Conservation (phyloP, 2,797 vertebrate genomes). For the Morelia viridis region DNA sequence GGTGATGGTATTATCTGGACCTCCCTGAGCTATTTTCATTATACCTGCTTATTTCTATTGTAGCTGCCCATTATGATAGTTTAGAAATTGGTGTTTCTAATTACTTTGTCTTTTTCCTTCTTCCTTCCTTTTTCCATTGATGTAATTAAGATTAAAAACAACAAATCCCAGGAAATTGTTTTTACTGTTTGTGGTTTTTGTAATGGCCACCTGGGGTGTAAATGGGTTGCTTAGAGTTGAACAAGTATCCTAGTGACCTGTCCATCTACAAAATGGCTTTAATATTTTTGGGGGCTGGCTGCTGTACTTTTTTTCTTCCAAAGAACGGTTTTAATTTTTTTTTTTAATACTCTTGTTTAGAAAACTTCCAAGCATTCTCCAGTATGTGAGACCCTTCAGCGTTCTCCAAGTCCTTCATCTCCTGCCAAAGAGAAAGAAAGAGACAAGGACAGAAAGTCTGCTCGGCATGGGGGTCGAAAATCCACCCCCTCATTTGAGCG, state of each 20-base stretch:
- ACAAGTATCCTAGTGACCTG: background rate
- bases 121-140: too few relatives aligned
- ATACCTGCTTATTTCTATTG: too few relatives aligned
- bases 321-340: background rate
- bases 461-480: conserved; percentile 41
- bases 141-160: too few relatives aligned
- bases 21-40: too few relatives aligned
- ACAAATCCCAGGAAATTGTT: too few relatives aligned
- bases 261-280: background rate
- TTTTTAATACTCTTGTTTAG: background rate
- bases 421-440: conserved; percentile 64
- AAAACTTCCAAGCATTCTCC: conserved; percentile 27
- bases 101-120: too few relatives aligned
- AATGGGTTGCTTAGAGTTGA: background rate
- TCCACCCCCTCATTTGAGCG: conserved; percentile 18
- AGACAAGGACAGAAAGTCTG: conserved; percentile 56
- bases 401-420: conserved; percentile 55
- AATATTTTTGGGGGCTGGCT: background rate
- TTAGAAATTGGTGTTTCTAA: too few relatives aligned
- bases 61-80: too few relatives aligned
- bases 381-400: conserved; percentile 34
- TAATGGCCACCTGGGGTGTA: too few relatives aligned
- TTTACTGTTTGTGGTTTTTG: too few relatives aligned
- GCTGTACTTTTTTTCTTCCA: background rate
- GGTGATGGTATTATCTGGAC: too few relatives aligned